phyloP scores from a whole-genome alignment of 2,113 vertebrate species.

The Gallinago media region DNA sequence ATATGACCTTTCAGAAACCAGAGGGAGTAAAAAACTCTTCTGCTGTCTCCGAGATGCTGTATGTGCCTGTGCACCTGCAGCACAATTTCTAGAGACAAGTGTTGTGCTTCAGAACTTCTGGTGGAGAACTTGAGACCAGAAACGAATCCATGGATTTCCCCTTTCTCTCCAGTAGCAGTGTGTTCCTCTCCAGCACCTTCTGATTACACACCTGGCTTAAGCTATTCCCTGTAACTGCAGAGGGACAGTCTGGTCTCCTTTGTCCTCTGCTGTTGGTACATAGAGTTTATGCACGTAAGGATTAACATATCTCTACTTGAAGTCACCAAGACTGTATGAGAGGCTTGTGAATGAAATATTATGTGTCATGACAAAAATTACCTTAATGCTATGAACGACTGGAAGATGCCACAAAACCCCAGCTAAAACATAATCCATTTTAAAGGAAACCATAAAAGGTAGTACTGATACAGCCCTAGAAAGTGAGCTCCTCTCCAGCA shows the following conservation, averaged over 20 bases:
- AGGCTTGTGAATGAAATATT: neutral
- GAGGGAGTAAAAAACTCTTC: neutral
- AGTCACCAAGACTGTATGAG: neutral
- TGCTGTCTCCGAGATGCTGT: neutral
- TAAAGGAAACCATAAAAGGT: neutral
- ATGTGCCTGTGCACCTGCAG: neutral
- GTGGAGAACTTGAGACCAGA: neutral
- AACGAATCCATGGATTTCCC: neutral
- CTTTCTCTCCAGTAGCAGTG: neutral
- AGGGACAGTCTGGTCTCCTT: neutral
- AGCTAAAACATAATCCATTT: neutral
- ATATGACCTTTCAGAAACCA: neutral
- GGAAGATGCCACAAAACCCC: neutral
- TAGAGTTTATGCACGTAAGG: neutral
- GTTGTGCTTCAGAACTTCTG: neutral
- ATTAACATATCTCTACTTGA: neutral
- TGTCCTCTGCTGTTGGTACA: neutral
- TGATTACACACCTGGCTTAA: neutral
- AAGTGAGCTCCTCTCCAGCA: neutral
- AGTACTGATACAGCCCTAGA: neutral
- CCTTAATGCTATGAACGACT: neutral
- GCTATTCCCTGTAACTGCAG: neutral
- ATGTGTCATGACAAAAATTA: neutral
- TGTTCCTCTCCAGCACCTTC: neutral
- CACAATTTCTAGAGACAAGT: neutral